Base-by-base conservation (phyloP, 1,140 invertebrate genomes). In the Hermetia illucens region DNA sequence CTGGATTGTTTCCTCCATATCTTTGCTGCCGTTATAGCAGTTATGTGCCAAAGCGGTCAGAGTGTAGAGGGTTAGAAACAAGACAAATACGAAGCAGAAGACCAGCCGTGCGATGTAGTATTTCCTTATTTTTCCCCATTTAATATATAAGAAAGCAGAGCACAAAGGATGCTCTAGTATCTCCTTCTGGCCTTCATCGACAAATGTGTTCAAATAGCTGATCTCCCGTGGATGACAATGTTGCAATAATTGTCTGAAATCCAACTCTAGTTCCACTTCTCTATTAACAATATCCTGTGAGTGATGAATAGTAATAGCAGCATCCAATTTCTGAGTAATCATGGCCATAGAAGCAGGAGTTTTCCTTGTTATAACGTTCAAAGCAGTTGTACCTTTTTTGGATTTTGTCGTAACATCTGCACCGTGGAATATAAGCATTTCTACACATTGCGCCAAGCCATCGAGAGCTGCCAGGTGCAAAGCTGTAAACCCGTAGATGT, bases 81-180 rank as follows among this genome's bases (percentile, higher is more conserved):
- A 53, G 38, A 85, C 77, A 50, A 85, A 86, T 27, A 82, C 70
- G 38, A 83, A 73, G 55, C 81, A 86, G 48, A 88, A 76, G 30
- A 87, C 66, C 38, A 87, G 61, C 39, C 82, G 68, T 1, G 75
- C 79, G 5, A 85, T 75, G 49, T 88, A 88, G 51, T 85, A 87
- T 57, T 83, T 82, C n/a, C 83, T 67, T 43, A 90, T 86, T 55
- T 86, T 86, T 45, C 85, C 77, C 85, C 85, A 90, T 55, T 88
- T 87, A 12, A 87, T 70, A 49, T 86, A 75, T 0, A 88, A 56
- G 57, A 88, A 88, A 1, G 82, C 82, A 4, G 82, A 80, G 48
- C 82, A 86, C 1, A 88, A 52, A 0, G 84, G 84, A 66, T 88
- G 84, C 36, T 82, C 66, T 1, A 88, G 54, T 12, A 88, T 77